Evolutionary conservation across 92 coral and sea anemone species (phyloP).

Genomic region (Bergia sp.): DNA sequence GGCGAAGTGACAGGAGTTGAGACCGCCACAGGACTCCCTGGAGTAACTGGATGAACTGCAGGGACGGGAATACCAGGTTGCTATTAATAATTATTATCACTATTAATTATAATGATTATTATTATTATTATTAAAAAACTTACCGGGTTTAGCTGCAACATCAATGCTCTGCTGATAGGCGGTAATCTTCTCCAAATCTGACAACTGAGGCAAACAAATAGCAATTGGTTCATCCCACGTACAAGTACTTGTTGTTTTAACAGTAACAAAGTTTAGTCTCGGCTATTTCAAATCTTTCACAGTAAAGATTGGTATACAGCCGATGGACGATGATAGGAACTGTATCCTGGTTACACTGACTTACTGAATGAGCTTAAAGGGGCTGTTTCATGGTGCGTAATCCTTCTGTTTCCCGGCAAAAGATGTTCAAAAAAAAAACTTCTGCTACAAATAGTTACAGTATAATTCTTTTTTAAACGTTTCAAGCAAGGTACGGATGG

Average conservation of each 20-base stretch:
- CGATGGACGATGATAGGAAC: background rate
- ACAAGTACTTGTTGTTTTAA: background rate
- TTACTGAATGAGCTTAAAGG: too few species aligned
- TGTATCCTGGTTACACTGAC: too few species aligned
- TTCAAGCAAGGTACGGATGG: too few species aligned
- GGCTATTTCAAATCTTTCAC: background rate
- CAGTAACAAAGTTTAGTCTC: background rate
- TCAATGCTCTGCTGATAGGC: constrained; percentile 35
- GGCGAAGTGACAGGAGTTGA: background rate
- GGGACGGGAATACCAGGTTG: background rate
- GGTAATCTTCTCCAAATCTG: constrained; percentile 33
- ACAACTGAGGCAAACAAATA: constrained; percentile 17
- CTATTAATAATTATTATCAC: background rate
- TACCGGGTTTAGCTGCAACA: constrained; percentile 3
- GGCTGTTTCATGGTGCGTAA: too few species aligned
- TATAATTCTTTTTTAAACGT: too few species aligned
- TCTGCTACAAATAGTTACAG: too few species aligned
- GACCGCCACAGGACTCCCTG: constrained; percentile 24
- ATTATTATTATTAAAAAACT: background rate
- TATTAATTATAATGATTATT: background rate
- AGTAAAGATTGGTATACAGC: background rate
- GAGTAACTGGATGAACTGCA: constrained; percentile 7
- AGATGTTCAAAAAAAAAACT: too few species aligned
- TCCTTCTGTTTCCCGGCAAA: too few species aligned
- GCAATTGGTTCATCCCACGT: background rate